Conservation (phyloP, 2,888 invertebrate genomes). For the Hoplodrina blanda region DNA sequence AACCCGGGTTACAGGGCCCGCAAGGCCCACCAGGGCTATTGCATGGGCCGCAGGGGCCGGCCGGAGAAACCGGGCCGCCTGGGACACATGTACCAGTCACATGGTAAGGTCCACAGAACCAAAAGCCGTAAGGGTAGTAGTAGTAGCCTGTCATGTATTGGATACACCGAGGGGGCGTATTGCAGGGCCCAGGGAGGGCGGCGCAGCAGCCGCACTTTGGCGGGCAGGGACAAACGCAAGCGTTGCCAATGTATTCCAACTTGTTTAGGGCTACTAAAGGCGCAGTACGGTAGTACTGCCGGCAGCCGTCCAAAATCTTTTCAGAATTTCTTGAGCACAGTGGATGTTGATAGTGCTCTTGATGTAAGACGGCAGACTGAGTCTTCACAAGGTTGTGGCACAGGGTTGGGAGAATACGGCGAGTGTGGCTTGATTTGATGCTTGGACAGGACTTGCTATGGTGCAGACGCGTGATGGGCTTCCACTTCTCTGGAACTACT, state of each 20-base stretch:
- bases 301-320: slow-evolving; percentile 18
- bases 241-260: slow-evolving; percentile 23
- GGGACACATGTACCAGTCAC: slow-evolving; percentile 60
- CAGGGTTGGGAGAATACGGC: slow-evolving; percentile 12
- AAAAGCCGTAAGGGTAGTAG: slow-evolving; percentile 70
- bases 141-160: slow-evolving; percentile 70
- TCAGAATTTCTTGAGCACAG: background rate
- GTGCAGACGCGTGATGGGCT: slow-evolving; percentile 42
- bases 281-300: slow-evolving; percentile 25
- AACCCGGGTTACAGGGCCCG: slow-evolving; percentile 39
- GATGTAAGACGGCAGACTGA: slow-evolving; percentile 59
- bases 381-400: slow-evolving; percentile 51
- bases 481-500: slow-evolving; percentile 39
- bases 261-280: background rate
- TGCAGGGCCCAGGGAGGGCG: slow-evolving; percentile 61
- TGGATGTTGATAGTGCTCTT: slow-evolving; percentile 15
- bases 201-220: slow-evolving; percentile 40
- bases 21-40: slow-evolving; percentile 32
- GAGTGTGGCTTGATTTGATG: slow-evolving; percentile 28
- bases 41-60: slow-evolving; percentile 54
- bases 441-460: slow-evolving; percentile 72
- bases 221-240: slow-evolving; percentile 31
- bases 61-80: slow-evolving; percentile 55
- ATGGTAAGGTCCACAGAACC: slow-evolving; percentile 73
- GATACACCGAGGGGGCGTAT: slow-evolving; percentile 63